Evolutionary conservation across 2,113 vertebrate species (phyloP).

Genomic region (Scomber scombrus): DNA sequence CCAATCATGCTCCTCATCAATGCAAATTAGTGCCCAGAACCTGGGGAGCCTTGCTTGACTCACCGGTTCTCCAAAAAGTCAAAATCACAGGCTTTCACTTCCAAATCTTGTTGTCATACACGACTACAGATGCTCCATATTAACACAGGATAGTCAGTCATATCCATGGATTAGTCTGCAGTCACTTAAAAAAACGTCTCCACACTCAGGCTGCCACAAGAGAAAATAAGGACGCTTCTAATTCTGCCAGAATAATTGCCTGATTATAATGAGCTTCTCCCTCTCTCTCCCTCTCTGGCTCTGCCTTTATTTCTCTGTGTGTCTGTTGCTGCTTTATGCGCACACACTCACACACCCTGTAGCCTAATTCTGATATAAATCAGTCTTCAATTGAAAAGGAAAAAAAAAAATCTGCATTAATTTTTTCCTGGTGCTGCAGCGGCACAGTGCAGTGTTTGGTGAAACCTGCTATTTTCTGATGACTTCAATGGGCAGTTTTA

Average conservation of each 20-base stretch:
- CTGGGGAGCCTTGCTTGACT: slow-evolving; percentile 80
- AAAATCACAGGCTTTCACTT: slow-evolving; percentile 81
- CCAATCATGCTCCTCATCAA: slow-evolving; percentile 90
- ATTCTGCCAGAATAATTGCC: slow-evolving; percentile 84
- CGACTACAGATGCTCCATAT: slow-evolving; percentile 69
- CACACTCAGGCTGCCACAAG: slow-evolving; percentile 74
- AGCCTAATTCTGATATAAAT: slow-evolving; percentile 76
- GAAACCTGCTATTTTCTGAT: slow-evolving; percentile 23
- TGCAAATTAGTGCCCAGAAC: slow-evolving; percentile 90
- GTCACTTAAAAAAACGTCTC: slow-evolving; percentile 73
- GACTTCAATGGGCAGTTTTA: slow-evolving; percentile 16
- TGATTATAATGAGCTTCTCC: slow-evolving; percentile 84
- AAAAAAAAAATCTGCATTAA: slow-evolving; percentile 45
- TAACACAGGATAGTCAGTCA: slow-evolving; percentile 69
- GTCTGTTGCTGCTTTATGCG: slow-evolving; percentile 49
- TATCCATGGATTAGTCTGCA: slow-evolving; percentile 77
- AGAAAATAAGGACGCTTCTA: slow-evolving; percentile 82
- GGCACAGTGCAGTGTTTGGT: slow-evolving; percentile 20
- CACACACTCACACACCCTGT: slow-evolving; percentile 35
- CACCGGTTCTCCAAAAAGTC: slow-evolving; percentile 83
- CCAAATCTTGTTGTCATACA: slow-evolving; percentile 84
- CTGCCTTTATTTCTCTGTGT: slow-evolving; percentile 72
- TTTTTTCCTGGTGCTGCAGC: slow-evolving; percentile 53
- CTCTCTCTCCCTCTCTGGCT: slow-evolving; percentile 68
- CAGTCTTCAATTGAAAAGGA: slow-evolving; percentile 66